Base-by-base conservation (phyloP, 2,113 vertebrate genomes). In the Perca schrenkii region DNA sequence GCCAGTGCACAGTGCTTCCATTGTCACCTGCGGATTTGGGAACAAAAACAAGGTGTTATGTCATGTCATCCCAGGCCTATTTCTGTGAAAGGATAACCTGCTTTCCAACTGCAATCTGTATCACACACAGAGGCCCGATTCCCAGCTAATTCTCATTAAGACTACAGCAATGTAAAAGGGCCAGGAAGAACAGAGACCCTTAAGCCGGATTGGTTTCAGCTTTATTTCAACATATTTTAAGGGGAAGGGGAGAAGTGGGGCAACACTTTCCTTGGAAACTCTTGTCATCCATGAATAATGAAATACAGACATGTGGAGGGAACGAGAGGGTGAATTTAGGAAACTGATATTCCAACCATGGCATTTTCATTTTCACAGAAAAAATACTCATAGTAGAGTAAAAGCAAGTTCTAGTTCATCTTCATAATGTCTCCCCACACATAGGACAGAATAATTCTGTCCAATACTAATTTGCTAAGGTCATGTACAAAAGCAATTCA, bases 271-370 rank as follows among this genome's bases (percentile, higher is more conserved):
- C 22, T 50, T 72, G 31, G 73, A 63, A 87, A 79, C 31, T 36
- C 62, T 69, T 78, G 78, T 79, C 87, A 86, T 1, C 53, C 77
- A 88, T 88, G 74, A 87, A 93, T 89, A 91, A 90, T 87, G 75
- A 21, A 90, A 83, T 66, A 82, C 13, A 78, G 52, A 77, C 28
- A 62, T 72, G 62, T 34, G 65, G 53, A 60, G 8, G 72, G 40
- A 84, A 46, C 1, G 13, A 75, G 22, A 60, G 61, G 80, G 62
- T 61, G 74, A 79, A 81, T 64, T 61, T 53, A 52, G 57, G 43
- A 82, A 81, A 78, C 21, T 71, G 25, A 73, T 49, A 84, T 75
- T 81, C 19, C 21, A 84, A 52, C 61, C 56, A 43, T 66, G 43
- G 72, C 50, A 66, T 63, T 52, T 69, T 49, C 13, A 71, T 73